Evolutionary conservation across 2,113 vertebrate genomes (phyloP).

Genomic region (Colaptes auratus): DNA sequence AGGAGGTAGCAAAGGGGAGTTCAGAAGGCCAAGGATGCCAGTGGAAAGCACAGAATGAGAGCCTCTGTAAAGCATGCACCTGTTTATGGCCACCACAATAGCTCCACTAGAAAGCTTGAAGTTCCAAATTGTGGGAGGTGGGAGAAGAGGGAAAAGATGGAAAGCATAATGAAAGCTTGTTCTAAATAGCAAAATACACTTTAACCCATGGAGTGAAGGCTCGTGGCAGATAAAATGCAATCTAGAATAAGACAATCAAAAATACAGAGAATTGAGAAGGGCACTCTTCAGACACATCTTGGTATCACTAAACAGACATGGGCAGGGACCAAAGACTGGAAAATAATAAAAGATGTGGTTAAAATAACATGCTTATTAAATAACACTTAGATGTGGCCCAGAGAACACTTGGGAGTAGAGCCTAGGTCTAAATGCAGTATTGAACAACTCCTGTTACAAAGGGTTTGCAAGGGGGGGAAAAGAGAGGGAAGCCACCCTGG

Average conservation of each 20-base stretch:
- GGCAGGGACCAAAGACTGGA: neutral
- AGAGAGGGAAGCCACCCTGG: neutral
- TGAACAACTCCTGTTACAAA: neutral
- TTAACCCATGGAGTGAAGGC: slow-evolving; percentile 50
- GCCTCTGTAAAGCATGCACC: slow-evolving; percentile 79
- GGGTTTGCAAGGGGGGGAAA: neutral
- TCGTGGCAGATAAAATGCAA: neutral
- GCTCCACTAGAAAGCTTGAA: slow-evolving; percentile 73
- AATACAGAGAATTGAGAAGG: neutral
- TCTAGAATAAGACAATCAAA: neutral
- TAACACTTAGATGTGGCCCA: neutral
- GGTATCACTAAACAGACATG: neutral
- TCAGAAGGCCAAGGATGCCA: slow-evolving; percentile 74
- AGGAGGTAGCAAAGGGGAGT: slow-evolving; percentile 75
- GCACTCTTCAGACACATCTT: neutral
- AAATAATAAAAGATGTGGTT: neutral
- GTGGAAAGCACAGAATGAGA: slow-evolving; percentile 78
- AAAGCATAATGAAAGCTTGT: slow-evolving; percentile 65
- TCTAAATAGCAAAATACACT: slow-evolving; percentile 52
- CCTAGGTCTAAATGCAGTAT: neutral
- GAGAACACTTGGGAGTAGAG: neutral
- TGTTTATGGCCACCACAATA: slow-evolving; percentile 78
- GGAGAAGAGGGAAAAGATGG: neutral
- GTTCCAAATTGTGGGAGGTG: neutral
- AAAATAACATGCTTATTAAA: neutral